A percentile compares a stretch with the other conserved stretches of the same genome.
Conservation (phyloP, 2,113 vertebrate species). For the Odontophorus gujanensis region DNA sequence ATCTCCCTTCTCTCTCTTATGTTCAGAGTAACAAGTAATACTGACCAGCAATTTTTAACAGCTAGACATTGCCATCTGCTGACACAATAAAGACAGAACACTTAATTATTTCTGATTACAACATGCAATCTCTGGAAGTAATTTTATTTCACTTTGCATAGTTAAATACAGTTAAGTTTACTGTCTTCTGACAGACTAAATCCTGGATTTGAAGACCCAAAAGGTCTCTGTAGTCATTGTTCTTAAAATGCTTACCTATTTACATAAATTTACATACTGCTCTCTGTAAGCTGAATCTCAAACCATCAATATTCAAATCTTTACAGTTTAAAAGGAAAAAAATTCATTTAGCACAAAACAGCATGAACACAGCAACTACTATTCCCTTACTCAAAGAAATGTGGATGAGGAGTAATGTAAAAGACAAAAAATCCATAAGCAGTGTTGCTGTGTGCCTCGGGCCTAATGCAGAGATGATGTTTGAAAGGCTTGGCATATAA, state of each 20-base stretch:
- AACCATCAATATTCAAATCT: background rate
- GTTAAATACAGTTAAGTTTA: background rate
- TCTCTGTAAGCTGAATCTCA: background rate
- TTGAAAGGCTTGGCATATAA: background rate
- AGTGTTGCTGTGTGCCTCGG: background rate
- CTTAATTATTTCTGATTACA: background rate
- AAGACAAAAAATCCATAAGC: background rate
- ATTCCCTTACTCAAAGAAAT: background rate
- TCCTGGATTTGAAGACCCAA: background rate
- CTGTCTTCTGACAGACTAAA: background rate
- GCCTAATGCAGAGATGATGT: background rate
- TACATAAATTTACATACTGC: background rate
- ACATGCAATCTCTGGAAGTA: background rate
- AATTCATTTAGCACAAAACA: background rate
- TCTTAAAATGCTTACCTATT: background rate
- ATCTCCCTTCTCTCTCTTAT: background rate
- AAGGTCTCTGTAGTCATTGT: background rate
- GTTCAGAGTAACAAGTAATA: background rate
- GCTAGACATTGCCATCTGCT: constrained; percentile 54
- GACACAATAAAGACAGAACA: background rate
- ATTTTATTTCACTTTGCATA: background rate
- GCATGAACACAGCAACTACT: background rate
- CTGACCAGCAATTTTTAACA: background rate
- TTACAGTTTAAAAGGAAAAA: background rate
- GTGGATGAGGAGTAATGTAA: background rate